Conservation (phyloP, 2,113 vertebrate genomes). For the Pipra filicauda region DNA sequence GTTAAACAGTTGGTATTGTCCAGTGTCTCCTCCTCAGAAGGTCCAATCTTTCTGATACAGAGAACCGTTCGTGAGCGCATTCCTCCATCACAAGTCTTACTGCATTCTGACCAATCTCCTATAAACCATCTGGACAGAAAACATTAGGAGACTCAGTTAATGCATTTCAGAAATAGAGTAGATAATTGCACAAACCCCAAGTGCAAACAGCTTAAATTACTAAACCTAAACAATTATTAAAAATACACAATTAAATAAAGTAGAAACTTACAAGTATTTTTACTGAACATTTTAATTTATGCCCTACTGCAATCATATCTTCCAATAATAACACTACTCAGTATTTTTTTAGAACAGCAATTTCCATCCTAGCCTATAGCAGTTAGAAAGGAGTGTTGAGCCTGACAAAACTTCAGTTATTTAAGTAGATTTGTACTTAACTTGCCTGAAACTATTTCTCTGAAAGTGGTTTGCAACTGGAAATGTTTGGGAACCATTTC, state of each 20-base stretch:
- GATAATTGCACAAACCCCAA: not conserved
- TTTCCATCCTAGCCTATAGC: not conserved
- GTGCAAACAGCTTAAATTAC: not conserved
- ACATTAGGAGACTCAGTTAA: not conserved
- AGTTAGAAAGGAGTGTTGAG: not conserved
- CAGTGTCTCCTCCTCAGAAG: constrained; percentile 92
- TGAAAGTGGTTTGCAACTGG: not conserved
- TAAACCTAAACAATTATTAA: not conserved
- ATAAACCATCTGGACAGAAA: constrained; percentile 89
- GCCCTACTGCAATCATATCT: not conserved
- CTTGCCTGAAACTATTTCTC: not conserved
- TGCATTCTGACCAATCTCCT: constrained; percentile 95
- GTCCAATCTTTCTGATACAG: constrained; percentile 90
- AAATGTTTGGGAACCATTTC: not conserved
- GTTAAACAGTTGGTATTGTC: constrained; percentile 90
- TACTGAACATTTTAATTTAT: not conserved
- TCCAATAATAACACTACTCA: not conserved
- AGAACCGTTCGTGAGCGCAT: constrained; percentile 86
- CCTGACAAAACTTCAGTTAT: not conserved
- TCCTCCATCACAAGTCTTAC: constrained; percentile 93
- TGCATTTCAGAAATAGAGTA: not conserved
- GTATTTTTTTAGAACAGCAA: not conserved
- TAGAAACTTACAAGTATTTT: not conserved
- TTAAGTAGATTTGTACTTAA: not conserved
- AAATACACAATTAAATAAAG: not conserved